phyloP scores from a whole-genome alignment of 2,888 invertebrate species.

The Drosophila nigritarsus region DNA sequence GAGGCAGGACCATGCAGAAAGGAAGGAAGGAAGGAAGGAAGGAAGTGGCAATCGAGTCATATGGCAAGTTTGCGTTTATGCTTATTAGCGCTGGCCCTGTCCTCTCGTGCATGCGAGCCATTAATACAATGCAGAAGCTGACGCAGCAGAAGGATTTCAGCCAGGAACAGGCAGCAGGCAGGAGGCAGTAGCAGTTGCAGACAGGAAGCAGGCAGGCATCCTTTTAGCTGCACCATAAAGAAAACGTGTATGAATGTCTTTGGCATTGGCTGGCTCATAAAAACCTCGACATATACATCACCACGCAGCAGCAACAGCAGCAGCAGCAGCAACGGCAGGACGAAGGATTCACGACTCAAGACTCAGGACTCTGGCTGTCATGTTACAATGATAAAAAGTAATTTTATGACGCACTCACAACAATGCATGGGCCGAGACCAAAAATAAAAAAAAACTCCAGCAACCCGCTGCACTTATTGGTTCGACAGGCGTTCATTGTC shows the following conservation, averaged over 20 bases:
- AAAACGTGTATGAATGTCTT: slow-evolving; percentile 71
- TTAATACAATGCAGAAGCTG: slow-evolving; percentile 70
- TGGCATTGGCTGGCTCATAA: slow-evolving; percentile 71
- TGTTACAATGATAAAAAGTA: slow-evolving; percentile 82
- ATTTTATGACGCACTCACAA: slow-evolving; percentile 80
- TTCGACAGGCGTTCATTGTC: slow-evolving; percentile 66
- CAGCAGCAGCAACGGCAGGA: slow-evolving; percentile 3
- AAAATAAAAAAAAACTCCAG: slow-evolving; percentile 11
- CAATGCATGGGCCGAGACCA: slow-evolving; percentile 35
- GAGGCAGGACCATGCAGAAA: not conserved
- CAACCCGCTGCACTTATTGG: slow-evolving; percentile 62
- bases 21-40: slow-evolving; percentile 26
- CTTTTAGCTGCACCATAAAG: slow-evolving; percentile 75
- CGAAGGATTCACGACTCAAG: slow-evolving; percentile 9
- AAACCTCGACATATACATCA: slow-evolving; percentile 64
- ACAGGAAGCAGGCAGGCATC: slow-evolving; percentile 49
- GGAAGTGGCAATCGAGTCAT: slow-evolving; percentile 61
- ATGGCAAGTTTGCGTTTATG: slow-evolving; percentile 73
- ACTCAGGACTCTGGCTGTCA: slow-evolving; percentile 54
- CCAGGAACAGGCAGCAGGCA: not conserved
- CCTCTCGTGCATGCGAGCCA: slow-evolving; percentile 70
- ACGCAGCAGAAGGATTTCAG: slow-evolving; percentile 6
- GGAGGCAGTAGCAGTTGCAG: slow-evolving; percentile 15
- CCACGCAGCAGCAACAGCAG: slow-evolving; percentile 1
- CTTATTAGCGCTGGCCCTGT: slow-evolving; percentile 68